Percentiles rank a stretch among this genome's conserved stretches.
phyloP scores from a whole-genome alignment of 2,888 invertebrate genomes.

The Chrysolina americana region DNA sequence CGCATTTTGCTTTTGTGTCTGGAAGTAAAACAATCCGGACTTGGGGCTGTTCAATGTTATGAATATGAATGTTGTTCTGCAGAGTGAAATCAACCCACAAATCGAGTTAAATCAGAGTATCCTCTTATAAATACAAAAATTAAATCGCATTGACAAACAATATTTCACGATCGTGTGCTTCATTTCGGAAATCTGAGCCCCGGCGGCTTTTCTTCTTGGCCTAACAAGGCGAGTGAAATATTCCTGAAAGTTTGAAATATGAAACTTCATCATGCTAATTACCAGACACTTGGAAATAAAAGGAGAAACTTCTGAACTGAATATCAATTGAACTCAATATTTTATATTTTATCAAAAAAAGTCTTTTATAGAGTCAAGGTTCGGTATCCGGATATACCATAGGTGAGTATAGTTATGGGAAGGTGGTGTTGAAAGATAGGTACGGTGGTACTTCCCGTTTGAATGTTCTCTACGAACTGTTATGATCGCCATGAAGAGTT shows the following conservation, averaged over 20 bases:
- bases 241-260: neutral
- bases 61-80: slow-evolving; percentile 14
- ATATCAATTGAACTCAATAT: no score
- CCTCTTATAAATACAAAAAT: slow-evolving; percentile 4
- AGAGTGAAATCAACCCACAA: slow-evolving; percentile 12
- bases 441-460: no score
- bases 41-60: neutral
- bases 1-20: slow-evolving; percentile 14
- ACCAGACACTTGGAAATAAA: no score
- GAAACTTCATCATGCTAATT: neutral
- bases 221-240: neutral
- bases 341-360: no score
- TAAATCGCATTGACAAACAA: neutral
- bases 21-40: slow-evolving; percentile 8
- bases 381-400: no score
- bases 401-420: no score
- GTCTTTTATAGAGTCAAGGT: no score
- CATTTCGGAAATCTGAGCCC: neutral
- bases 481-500: no score
- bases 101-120: slow-evolving; percentile 2
- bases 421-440: no score
- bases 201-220: neutral
- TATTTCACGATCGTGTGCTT: neutral
- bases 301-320: no score
- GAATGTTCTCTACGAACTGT: no score